Conservation (phyloP, 64 coral and sea anemone genomes). For the Montipora sp. region DNA sequence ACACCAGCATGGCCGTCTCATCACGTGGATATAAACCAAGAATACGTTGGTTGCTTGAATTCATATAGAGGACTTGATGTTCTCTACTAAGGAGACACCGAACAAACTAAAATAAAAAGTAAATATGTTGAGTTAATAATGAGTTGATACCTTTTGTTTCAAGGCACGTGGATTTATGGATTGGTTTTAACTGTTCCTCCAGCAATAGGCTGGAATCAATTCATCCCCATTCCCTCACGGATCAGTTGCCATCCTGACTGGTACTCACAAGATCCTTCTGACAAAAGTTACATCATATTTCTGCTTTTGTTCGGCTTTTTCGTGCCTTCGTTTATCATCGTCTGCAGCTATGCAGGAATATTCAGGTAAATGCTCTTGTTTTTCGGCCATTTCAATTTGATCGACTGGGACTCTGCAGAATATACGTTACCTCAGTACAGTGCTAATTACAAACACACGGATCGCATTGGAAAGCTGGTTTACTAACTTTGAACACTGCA, state of each 20-base stretch:
- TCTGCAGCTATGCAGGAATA: slow-evolving; percentile 58
- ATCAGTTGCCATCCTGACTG: slow-evolving; percentile 91
- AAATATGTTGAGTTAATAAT: background rate
- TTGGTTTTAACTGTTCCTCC: slow-evolving; percentile 60
- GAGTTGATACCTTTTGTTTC: background rate
- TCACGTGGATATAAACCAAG: no score
- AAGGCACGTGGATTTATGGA: slow-evolving; percentile 53
- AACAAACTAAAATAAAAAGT: no score
- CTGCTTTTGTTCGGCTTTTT: slow-evolving; percentile 73
- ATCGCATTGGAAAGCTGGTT: no score
- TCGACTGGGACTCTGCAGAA: no score
- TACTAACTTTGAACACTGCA: no score
- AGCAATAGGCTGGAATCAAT: slow-evolving; percentile 82
- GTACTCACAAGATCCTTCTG: slow-evolving; percentile 44
- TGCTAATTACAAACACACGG: no score
- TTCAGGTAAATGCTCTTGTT: slow-evolving; percentile 39
- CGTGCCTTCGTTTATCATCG: slow-evolving; percentile 43
- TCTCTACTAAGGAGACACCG: no score
- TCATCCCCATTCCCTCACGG: slow-evolving; percentile 67
- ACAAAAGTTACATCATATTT: slow-evolving; percentile 61
- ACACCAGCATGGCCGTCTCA: no score
- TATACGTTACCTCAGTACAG: no score
- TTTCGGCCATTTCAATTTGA: no score
- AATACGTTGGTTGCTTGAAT: no score
- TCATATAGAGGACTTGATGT: no score